Conservation (phyloP, 92 coral and sea anemone species). For the Umimayanthus kanabou region DNA sequence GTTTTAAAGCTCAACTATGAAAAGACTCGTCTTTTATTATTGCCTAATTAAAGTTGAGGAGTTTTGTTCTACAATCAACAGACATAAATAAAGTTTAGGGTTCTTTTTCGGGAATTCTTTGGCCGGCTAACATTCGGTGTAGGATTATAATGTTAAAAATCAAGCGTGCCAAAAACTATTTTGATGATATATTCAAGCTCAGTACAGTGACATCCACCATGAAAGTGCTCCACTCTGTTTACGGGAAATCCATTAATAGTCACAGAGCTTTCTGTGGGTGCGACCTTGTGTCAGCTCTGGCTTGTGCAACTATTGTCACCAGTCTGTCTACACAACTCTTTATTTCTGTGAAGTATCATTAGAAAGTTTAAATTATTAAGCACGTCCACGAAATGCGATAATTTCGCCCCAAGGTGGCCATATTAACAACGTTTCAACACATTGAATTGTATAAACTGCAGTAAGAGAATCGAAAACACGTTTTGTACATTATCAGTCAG, state of each 20-base stretch:
- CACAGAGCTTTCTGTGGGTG: constrained; percentile 2
- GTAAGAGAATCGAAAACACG: constrained; percentile 2
- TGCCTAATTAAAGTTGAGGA: no score
- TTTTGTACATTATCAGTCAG: neutral
- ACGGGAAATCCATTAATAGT: neutral
- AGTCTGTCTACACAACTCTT: neutral
- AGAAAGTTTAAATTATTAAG: constrained; percentile 16
- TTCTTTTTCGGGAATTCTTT: no score
- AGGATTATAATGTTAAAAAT: neutral
- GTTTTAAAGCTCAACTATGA: neutral
- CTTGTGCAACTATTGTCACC: neutral
- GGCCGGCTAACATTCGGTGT: neutral
- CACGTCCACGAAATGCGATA: constrained; percentile 11
- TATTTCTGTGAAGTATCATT: neutral
- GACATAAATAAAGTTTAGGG: neutral
- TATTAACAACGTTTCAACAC: constrained; percentile 17
- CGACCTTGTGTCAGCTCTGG: neutral
- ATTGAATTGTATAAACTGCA: constrained; percentile 8
- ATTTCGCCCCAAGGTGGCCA: constrained; percentile 13
- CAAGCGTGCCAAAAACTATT: neutral
- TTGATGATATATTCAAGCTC: neutral
- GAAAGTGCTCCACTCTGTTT: neutral
- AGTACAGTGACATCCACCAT: neutral
- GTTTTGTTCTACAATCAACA: neutral
- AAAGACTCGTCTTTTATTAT: no score